Evolutionary conservation across 2,797 vertebrate genomes (phyloP), one percentile per base, ranked within the genome.

Genomic region (Leptodactylus fallax): DNA sequence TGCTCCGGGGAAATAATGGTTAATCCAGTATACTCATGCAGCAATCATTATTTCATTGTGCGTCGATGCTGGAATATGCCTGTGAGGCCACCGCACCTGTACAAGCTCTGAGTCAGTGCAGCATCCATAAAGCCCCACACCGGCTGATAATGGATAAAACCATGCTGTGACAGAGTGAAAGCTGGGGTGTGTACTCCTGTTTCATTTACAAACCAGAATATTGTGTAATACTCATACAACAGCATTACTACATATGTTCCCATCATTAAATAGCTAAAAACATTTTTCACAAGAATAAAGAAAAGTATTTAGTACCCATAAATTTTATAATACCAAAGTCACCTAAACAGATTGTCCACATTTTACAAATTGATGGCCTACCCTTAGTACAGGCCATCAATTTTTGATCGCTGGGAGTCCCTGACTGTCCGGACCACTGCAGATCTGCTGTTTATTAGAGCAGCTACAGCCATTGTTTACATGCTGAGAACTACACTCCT

Each of bases 91-190:
- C 71, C 69, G 36, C 71, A 21, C 71, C 47, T 74, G 71, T 49
- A 27, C 45, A 63, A 63, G 60, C 79, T 65, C 19, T 63, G 79
- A 81, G 79, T 81, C 79, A 81, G 60, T 16, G 79, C 21, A 47
- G 58, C 36, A 47, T 47, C 21, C 79, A 63, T 45, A 63, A 16
- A 47, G n/a, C 69, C 19, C 71, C 21, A 76, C 45, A 76, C 45
- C 7, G 72, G 4, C 47, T 49, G 45, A 49, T 49, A 36, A 21
- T 21, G 19, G 71, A 45, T 45, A 17, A 71, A 16, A 5, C 14
- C 69, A 4, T 19, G 16, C 36, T 19, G 69, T 72, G 36, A 36
- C 36, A 36, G 36, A 36, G 67, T 36, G 27, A 17, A 72, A 21
- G 71, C 69, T n/a, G 19, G 69, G 71, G 71, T 6, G 71, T 74